phyloP scores from a whole-genome alignment of 2,113 vertebrate species.

The Turnix velox region DNA sequence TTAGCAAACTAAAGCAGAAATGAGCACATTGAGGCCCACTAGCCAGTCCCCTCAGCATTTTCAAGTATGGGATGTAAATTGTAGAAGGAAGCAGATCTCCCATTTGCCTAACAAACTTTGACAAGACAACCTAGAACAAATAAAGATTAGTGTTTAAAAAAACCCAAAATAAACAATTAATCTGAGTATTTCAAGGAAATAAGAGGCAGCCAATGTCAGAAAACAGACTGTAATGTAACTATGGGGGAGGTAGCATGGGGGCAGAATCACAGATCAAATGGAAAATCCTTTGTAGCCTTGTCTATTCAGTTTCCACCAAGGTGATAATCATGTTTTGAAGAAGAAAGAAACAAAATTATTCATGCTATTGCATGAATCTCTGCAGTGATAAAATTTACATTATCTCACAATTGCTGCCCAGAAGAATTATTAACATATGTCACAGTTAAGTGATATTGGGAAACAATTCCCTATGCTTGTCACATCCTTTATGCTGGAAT shows the following conservation, averaged over 20 bases:
- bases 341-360: not conserved
- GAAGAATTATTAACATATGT: not conserved
- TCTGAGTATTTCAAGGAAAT: slow-evolving; percentile 8
- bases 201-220: not conserved
- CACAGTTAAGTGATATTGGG: not conserved
- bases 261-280: not conserved
- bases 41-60: slow-evolving; percentile 92
- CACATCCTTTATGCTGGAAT: not conserved
- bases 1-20: slow-evolving; percentile 97
- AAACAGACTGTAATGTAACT: not conserved
- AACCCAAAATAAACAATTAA: not conserved
- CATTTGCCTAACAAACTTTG: slow-evolving; percentile 99
- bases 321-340: not conserved
- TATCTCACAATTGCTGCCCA: not conserved
- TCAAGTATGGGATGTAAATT: slow-evolving; percentile 93
- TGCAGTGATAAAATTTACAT: not conserved
- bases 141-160: slow-evolving; percentile 1
- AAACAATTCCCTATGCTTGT: not conserved
- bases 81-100: slow-evolving; percentile 93
- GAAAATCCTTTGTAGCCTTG: not conserved
- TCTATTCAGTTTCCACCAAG: not conserved
- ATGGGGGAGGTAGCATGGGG: accelerated
- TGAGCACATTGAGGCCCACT: slow-evolving; percentile 93
- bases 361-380: not conserved
- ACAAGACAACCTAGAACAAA: slow-evolving; percentile 88